Conservation (phyloP, 2,888 invertebrate species). For the Watsonalla cultraria region DNA sequence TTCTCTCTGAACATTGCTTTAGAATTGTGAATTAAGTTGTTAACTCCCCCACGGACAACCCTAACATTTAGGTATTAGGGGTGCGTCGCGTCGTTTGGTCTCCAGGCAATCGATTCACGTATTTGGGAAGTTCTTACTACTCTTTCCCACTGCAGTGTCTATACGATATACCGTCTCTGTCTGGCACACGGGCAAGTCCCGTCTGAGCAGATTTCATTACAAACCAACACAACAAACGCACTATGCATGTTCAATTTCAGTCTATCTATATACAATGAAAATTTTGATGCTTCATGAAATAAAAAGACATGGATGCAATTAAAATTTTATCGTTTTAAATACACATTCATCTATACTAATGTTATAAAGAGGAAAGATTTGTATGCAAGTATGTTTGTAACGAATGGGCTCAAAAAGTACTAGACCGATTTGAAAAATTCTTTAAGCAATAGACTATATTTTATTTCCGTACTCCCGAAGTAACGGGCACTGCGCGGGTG, state of each 20-base stretch:
- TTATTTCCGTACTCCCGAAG: too few relatives aligned
- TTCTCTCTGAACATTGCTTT: constrained; percentile 10
- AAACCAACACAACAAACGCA: constrained; percentile 4
- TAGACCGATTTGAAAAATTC: too few relatives aligned
- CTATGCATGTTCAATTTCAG: constrained; percentile 1
- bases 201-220: constrained; percentile 56
- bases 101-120: constrained; percentile 64
- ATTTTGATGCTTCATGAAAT: not conserved
- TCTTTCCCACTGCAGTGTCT: constrained; percentile 37
- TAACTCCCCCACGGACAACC: constrained; percentile 36
- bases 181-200: constrained; percentile 36
- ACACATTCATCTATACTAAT: too few relatives aligned
- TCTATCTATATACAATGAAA: not conserved
- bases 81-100: constrained; percentile 45
- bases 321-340: too few relatives aligned
- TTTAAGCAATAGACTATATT: too few relatives aligned
- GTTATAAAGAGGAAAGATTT: too few relatives aligned
- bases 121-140: constrained; percentile 55
- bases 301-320: too few relatives aligned
- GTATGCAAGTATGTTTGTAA: too few relatives aligned
- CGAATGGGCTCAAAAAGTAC: too few relatives aligned
- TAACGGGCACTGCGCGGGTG: too few relatives aligned
- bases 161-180: constrained; percentile 32
- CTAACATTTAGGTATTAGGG: constrained; percentile 55
- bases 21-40: constrained; percentile 23